These are phyloP conservation scores for Tolypeutes matacus DNA, from an alignment of 2,797 vertebrate genomes.

Conservation along the genomic window DNA sequence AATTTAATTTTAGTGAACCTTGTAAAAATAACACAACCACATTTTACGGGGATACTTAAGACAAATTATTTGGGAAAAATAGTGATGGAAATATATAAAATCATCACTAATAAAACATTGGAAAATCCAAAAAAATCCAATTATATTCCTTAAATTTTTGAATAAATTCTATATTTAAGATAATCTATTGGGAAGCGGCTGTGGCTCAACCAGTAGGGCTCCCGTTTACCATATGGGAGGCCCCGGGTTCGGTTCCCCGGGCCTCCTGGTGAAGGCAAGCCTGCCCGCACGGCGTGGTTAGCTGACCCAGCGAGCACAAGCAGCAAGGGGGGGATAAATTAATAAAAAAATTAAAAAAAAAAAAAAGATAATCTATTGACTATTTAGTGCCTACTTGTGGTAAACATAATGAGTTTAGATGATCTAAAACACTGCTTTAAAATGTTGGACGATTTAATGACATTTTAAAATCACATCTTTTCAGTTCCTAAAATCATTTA, in stretches of 20 bases:
- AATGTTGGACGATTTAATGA: background rate
- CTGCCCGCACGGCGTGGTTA: no score
- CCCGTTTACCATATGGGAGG: no score
- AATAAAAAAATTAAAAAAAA: no score
- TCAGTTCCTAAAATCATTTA: background rate
- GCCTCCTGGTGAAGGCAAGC: no score
- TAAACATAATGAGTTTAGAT: background rate
- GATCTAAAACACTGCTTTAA: background rate
- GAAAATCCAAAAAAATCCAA: background rate
- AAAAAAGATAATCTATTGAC: background rate
- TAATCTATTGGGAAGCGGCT: background rate
- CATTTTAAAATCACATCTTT: background rate
- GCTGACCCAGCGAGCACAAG: no score
- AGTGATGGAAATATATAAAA: background rate
- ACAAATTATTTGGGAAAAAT: background rate
- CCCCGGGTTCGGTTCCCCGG: no score
- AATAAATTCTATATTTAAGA: background rate
- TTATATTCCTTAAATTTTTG: background rate
- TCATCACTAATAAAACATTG: background rate
- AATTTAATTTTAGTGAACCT: background rate
- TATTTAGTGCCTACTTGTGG: background rate
- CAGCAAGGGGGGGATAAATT: no score
- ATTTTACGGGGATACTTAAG: background rate
- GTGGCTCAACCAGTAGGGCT: no score
- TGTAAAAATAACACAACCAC: background rate